Percentiles rank a stretch among this genome's conserved stretches.
These are phyloP conservation scores for Cichlasoma orientale DNA, from an alignment of 2,797 vertebrate species.

Conservation along the genomic window DNA sequence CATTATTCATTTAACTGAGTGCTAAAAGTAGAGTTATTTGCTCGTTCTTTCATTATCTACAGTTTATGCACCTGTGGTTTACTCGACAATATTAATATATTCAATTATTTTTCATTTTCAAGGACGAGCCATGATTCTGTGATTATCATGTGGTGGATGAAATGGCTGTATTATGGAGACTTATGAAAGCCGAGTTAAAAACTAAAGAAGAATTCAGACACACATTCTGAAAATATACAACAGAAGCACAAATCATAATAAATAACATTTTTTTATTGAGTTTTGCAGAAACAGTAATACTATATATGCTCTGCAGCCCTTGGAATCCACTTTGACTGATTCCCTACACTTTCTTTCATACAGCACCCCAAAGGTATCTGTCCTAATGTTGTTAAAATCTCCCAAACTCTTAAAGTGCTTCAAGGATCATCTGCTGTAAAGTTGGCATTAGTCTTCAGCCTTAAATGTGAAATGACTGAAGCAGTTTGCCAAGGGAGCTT, in stretches of 20 bases:
- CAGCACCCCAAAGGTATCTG: neutral
- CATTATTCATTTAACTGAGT: neutral
- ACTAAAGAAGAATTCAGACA: neutral
- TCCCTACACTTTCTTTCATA: neutral
- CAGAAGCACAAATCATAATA: neutral
- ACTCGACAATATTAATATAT: no score
- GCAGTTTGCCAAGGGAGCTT: constrained; percentile 21
- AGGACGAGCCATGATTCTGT: neutral
- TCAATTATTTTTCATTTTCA: neutral
- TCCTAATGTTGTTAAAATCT: constrained; percentile 20
- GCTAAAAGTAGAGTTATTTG: neutral
- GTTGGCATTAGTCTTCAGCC: constrained; percentile 27
- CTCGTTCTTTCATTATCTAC: neutral
- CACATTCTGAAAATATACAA: neutral
- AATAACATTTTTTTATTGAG: neutral
- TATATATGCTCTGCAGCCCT: neutral
- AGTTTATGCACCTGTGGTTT: neutral
- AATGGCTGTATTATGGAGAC: neutral
- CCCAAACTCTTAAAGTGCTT: constrained; percentile 24
- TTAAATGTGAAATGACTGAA: constrained; percentile 35
- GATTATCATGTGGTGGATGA: neutral
- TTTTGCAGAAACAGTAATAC: neutral
- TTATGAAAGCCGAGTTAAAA: neutral
- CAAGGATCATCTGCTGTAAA: constrained; percentile 24
- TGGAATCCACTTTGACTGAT: neutral